Evolutionary conservation across 1,140 invertebrate species (phyloP), one percentile per base, ranked within the genome.

Genomic region (Vanessa tameamea): DNA sequence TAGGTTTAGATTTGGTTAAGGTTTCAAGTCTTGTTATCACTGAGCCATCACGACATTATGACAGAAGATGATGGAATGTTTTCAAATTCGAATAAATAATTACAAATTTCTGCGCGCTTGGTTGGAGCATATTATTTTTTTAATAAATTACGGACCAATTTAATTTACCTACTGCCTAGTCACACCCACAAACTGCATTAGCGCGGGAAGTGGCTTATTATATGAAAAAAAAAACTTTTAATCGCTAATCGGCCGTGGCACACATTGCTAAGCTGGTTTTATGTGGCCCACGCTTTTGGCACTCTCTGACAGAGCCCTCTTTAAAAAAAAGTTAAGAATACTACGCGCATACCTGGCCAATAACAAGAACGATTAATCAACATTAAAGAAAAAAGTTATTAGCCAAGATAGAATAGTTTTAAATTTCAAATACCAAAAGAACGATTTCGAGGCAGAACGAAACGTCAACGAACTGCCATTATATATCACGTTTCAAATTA

Each of bases 231-330:
- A 84, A 83, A 82, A 83, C 82, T 85, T 88, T 89, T 85, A 85
- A 84, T 83, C 68, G 76, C 37, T 2, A 43, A 43, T 71, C 79
- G 86, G 78, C 87, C 86, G 81, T 83, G 86, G 82, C 86, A 87
- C 76, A 85, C 81, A 87, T 89, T 79, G 79, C 76, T 14, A 66
- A 74, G 69, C 77, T 64, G 77, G 77, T 81, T 71, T 81, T 78
- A 79, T 80, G 73, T 82, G 64, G 72, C 88, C 87, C 82, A 89
- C 89, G 80, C 87, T 80, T 75, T 84, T 89, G 85, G 83, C 87
- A 90, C 47, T 76, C 73, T 64, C 74, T 73, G 64, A 72, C 69
- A 73, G 66, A 73, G 76, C 64, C 73, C 82, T 79, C 70, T 71
- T 31, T 71, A 78, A 82, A 81, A 84, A 82, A 84, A 81, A 78